phyloP scores from a whole-genome alignment of 2,797 vertebrate species.

The Toxotes lorentzi region DNA sequence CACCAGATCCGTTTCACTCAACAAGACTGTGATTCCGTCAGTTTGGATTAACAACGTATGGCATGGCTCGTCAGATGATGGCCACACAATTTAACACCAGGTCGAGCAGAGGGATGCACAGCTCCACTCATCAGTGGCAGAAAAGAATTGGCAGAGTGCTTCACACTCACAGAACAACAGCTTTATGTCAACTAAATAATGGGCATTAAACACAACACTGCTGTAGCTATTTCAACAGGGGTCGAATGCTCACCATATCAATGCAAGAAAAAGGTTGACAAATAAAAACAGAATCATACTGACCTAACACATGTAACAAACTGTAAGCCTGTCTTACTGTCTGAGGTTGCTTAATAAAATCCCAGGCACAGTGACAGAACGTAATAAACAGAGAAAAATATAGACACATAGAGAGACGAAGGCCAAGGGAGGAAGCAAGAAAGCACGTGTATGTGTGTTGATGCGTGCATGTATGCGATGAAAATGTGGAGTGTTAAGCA shows the following conservation, averaged over 20 bases:
- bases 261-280: constrained; percentile 4
- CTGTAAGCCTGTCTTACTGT: background rate
- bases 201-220: background rate
- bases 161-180: background rate
- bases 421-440: background rate
- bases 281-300: background rate
- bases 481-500: constrained; percentile 46
- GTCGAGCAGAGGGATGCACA: background rate
- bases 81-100: background rate
- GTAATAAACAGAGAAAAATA: constrained; percentile 22
- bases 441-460: constrained; percentile 12
- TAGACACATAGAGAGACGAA: background rate
- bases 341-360: constrained; percentile 21
- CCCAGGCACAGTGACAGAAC: background rate
- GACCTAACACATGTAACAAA: background rate
- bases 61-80: constrained; percentile 7
- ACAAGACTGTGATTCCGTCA: background rate
- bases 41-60: constrained; percentile 5
- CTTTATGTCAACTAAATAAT: constrained; percentile 1
- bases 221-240: background rate
- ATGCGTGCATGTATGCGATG: constrained; percentile 32
- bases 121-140: constrained; percentile 3
- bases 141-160: background rate
- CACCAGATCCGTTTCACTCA: background rate
- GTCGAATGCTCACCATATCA: background rate